Evolutionary conservation across 2,888 invertebrate species (phyloP).

Genomic region (Formica aserva): DNA sequence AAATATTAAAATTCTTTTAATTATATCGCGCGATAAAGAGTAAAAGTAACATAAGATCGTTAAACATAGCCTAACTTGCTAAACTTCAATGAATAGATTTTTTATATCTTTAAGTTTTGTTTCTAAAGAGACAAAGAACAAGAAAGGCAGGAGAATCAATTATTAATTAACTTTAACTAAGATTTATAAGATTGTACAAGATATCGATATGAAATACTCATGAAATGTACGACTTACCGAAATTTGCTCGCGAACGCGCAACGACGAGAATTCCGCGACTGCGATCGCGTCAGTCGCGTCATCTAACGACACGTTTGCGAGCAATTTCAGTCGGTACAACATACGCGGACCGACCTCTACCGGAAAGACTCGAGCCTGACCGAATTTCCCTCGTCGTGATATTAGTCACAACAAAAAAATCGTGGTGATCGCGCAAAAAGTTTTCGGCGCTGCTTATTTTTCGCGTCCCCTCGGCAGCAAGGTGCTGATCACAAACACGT

Average conservation of each 20-base stretch:
- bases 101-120: not conserved
- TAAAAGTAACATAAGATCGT: not conserved
- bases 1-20: not conserved
- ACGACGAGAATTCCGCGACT: not conserved
- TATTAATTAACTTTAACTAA: not conserved
- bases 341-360: constrained; percentile 65
- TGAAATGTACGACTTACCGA: not conserved
- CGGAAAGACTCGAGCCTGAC: constrained; percentile 74
- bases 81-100: not conserved
- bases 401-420: constrained; percentile 84
- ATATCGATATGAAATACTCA: not conserved
- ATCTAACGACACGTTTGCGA: constrained; percentile 46
- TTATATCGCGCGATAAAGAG: not conserved
- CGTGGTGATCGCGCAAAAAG: constrained; percentile 79
- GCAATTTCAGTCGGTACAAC: constrained; percentile 57
- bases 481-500: constrained; percentile 45
- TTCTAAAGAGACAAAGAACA: not conserved
- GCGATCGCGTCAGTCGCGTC: constrained; percentile 39
- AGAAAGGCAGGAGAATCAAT: not conserved
- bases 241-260: not conserved
- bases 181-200: not conserved
- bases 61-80: not conserved
- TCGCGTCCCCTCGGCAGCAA: constrained; percentile 60
- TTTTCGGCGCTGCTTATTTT: constrained; percentile 77
- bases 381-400: constrained; percentile 81